Evolutionary conservation across 37 sponge, comb jelly and placozoan genomes (phyloP).

Genomic region (Spongilla lacustris): DNA sequence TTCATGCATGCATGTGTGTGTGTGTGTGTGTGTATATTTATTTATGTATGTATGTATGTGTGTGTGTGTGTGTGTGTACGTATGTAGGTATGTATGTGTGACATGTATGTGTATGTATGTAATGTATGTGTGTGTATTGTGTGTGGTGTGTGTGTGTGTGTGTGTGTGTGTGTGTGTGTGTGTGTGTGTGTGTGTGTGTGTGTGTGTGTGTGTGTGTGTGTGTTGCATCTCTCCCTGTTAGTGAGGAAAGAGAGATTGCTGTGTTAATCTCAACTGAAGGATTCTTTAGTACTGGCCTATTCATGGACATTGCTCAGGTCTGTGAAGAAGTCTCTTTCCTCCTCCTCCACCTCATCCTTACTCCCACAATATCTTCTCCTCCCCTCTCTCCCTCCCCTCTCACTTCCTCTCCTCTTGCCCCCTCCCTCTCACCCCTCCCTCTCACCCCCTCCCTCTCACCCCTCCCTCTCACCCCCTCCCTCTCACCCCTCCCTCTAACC

Average conservation of each 20-base stretch:
- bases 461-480: too few species aligned
- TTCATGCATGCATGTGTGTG: not conserved
- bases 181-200: not conserved
- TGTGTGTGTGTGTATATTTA: not conserved
- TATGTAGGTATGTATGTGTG: constrained; percentile 3
- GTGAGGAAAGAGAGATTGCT: constrained; percentile 33
- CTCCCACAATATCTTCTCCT: not conserved
- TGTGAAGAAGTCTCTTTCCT: not conserved
- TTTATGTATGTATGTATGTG: not conserved
- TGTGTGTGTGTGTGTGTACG: not conserved
- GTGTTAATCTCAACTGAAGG: constrained; percentile 14
- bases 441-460: too few species aligned
- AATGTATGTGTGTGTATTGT: not conserved
- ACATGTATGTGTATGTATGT: not conserved
- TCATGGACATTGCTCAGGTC: constrained; percentile 65
- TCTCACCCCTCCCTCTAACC: too few species aligned
- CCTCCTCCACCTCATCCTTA: not conserved
- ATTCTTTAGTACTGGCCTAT: constrained; percentile 51
- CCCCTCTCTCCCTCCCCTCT: too few species aligned
- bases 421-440: too few species aligned
- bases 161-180: constrained; percentile 6
- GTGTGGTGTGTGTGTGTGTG: not conserved
- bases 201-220: not conserved
- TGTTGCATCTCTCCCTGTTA: not conserved
- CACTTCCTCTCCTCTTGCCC: too few species aligned